Evolutionary conservation across 2,113 vertebrate genomes (phyloP), one percentile per base, ranked within the genome.

Genomic region (Pelodiscus sinensis): DNA sequence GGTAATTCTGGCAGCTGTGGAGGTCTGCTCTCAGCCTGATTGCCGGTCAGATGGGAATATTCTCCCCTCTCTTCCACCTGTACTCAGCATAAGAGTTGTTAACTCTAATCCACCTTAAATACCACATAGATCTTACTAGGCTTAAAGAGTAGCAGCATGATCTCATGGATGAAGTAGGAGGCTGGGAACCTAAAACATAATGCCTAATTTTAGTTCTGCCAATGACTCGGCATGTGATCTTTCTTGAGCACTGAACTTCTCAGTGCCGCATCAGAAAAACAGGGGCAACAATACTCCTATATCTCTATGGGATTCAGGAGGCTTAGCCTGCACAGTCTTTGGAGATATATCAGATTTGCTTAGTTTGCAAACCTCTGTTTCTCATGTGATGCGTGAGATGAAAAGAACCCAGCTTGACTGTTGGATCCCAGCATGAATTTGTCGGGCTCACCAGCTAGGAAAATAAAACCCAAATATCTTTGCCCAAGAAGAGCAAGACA

Each of bases 361-460:
- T 60, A 80, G 24, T 38, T 95, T 84, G 65, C 89, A 94, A 73
- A 52, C 16, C 89, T 82, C 56, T 94, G 58, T 88, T 95, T 92
- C 44, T 88, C 62, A 84, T 50, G 87, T 60, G 89, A 78, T 75
- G 29, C 82, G 82, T 10, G 57, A 84, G 81, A 82, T 27, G 6
- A 85, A 92, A 93, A 88, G 85, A 60, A 91, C 75, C n/a, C 68
- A 90, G 73, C 54, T 81, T 89, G 54, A 68, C 82, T 92, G 81
- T 78, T 94, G 92, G 68, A 93, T 68, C 38, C 58, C 29, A 87
- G 50, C 22, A 29, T 13, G 89, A 94, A 51, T 62, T 86, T 89
- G 50, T 78, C 31, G 22, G 84, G 38, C 75, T 93, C 81, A 29
- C 81, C 86, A 60, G 12, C 86, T 68, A 44, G 6, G 6, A 80